These are phyloP conservation scores for Phalacrocorax aristotelis DNA, from an alignment of 2,113 vertebrate genomes.

Conservation along the genomic window DNA sequence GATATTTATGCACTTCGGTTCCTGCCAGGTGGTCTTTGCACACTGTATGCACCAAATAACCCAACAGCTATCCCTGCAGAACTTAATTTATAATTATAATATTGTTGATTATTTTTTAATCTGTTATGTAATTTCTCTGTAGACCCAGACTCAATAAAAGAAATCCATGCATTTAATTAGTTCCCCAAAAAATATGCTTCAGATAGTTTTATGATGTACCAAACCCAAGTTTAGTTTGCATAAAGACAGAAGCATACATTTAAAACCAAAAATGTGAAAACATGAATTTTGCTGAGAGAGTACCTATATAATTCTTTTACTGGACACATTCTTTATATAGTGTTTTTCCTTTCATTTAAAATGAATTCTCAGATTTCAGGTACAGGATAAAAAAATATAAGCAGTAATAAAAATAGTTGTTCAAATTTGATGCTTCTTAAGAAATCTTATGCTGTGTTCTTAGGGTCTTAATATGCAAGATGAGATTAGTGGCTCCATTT, in stretches of 20 bases:
- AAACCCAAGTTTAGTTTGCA: background rate
- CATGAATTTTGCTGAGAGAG: background rate
- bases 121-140: background rate
- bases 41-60: background rate
- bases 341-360: background rate
- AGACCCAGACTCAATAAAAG: background rate
- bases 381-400: background rate
- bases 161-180: background rate
- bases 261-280: background rate
- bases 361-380: background rate
- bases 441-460: background rate
- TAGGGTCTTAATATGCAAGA: background rate
- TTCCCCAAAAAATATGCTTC: background rate
- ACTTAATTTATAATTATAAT: slow-evolving; percentile 6
- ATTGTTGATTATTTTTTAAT: background rate
- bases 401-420: background rate
- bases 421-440: background rate
- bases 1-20: background rate
- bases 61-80: background rate
- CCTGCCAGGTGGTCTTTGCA: slow-evolving; percentile 6
- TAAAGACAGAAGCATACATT: background rate
- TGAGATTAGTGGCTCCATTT: background rate
- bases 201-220: background rate
- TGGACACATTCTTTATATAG: background rate
- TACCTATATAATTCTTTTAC: background rate